These are phyloP conservation scores for Nemotelus nigrinus DNA, from an alignment of 2,888 invertebrate species.

Conservation along the genomic window DNA sequence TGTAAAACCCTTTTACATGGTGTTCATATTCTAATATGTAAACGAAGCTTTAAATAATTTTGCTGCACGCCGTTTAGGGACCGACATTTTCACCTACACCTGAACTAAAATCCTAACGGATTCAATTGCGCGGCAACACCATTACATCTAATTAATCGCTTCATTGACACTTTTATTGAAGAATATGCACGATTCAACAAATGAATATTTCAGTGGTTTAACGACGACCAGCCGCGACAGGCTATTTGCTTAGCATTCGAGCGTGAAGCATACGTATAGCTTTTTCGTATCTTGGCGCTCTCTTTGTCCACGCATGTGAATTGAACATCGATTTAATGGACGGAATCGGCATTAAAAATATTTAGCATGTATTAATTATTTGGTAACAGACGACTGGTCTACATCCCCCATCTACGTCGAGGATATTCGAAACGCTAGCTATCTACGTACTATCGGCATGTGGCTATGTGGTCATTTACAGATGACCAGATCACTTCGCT, in stretches of 20 bases:
- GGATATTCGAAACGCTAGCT: too few relatives aligned
- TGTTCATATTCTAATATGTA: too few relatives aligned
- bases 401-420: too few relatives aligned
- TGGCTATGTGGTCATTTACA: not conserved
- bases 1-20: too few relatives aligned
- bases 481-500: not conserved
- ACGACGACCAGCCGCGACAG: not conserved
- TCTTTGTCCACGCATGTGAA: not conserved
- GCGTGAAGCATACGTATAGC: not conserved
- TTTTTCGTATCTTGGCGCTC: not conserved
- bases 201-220: not conserved
- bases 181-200: not conserved
- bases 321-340: conserved; percentile 16
- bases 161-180: not conserved
- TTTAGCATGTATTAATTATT: conserved; percentile 13
- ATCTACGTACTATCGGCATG: too few relatives aligned
- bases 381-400: too few relatives aligned
- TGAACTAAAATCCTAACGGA: too few relatives aligned
- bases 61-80: too few relatives aligned
- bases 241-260: not conserved
- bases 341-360: conserved; percentile 23
- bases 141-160: not conserved
- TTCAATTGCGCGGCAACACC: not conserved
- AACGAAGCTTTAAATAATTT: too few relatives aligned
- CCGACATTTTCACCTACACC: too few relatives aligned